Percentiles rank a stretch among this genome's conserved stretches.
These are phyloP conservation scores for Mycetomoellerius zeteki DNA, from an alignment of 1,140 invertebrate genomes.

Conservation along the genomic window DNA sequence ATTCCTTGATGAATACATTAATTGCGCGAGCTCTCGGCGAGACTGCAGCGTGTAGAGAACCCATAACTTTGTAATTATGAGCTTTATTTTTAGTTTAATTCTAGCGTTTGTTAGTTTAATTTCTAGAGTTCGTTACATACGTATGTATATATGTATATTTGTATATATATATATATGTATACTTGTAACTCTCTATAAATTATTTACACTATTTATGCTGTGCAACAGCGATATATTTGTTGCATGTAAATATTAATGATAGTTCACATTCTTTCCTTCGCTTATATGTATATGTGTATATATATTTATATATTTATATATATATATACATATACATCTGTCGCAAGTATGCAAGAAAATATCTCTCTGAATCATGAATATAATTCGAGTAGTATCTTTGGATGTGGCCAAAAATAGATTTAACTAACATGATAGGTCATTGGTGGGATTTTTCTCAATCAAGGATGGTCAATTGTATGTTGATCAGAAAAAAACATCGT, in stretches of 20 bases:
- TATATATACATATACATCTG: constrained; percentile 75
- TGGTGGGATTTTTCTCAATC: constrained; percentile 68
- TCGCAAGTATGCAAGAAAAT: constrained; percentile 79
- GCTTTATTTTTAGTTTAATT: constrained; percentile 55
- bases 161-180: not conserved
- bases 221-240: constrained; percentile 60
- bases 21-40: constrained; percentile 28
- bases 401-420: constrained; percentile 79
- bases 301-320: constrained; percentile 31
- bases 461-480: constrained; percentile 74
- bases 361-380: constrained; percentile 73
- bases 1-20: constrained; percentile 71
- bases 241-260: constrained; percentile 40
- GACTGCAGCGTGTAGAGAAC: constrained; percentile 53
- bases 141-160: not conserved
- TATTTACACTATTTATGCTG: constrained; percentile 77
- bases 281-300: constrained; percentile 58
- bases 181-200: constrained; percentile 74
- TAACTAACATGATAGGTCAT: constrained; percentile 71
- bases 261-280: constrained; percentile 65
- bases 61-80: constrained; percentile 43
- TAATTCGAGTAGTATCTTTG: constrained; percentile 76
- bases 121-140: constrained; percentile 56
- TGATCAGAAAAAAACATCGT: constrained; percentile 32
- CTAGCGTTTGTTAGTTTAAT: constrained; percentile 62